Evolutionary conservation across 2,797 vertebrate species (phyloP), one percentile per base, ranked within the genome.

Genomic region (Oophaga sylvatica): DNA sequence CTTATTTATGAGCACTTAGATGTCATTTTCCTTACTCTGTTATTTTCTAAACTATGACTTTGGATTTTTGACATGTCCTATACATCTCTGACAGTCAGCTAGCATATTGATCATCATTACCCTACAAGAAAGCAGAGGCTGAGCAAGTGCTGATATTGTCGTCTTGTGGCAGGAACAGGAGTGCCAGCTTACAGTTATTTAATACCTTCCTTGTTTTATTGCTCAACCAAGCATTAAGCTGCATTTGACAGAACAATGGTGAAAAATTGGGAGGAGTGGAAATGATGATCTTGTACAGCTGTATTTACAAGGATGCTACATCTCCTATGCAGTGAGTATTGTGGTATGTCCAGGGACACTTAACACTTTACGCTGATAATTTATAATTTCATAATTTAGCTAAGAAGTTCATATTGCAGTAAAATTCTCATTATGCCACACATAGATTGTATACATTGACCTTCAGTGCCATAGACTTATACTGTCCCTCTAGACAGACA

Each of bases 31-130:
- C 5, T 76, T n/a, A 9, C 20, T 26, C 20, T 76, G 3, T 19
- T 48, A 22, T 53, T 53, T 76, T n/a, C 13, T 76, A 76, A 53
- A 17, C 17, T 62, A 9, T 80, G 57, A 9, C 29, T 75, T 59
- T 76, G 29, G 9, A 73, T n/a, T 16, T 60, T 20, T 75, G 20
- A 26, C 48, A n/a, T 85, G 26, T 68, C 20, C 73, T 53, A 4
- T 53, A 19, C 41, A 16, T 57, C 62, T 78, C 62, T 48, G 17
- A 5, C 48, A 77, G 73, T 62, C 63, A 85, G 84, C 26, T 31
- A 79, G 22, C 10, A 56, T 85, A 78, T 11, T 65, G 75, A 85
- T 85, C 75, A 78, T n/a, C n/a, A n/a, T n/a, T n/a, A n/a, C n/a
- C n/a, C 19, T n/a, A 26, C 17, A 15, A 20, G 22, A 48, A 31